These are phyloP conservation scores for Eristalinus sepulchralis DNA, from an alignment of 2,888 invertebrate genomes.

Conservation along the genomic window DNA sequence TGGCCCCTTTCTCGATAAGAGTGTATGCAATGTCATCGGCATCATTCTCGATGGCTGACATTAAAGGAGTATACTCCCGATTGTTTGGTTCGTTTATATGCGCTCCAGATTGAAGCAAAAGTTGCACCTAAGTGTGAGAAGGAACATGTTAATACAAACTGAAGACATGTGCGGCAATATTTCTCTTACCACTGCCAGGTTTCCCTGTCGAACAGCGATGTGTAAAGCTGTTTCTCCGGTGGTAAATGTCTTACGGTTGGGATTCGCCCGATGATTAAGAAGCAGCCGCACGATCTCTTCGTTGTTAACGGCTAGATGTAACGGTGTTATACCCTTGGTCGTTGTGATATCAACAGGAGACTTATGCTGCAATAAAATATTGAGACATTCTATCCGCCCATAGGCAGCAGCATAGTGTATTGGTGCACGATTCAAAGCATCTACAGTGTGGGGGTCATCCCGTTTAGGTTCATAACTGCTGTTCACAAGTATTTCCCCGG, in stretches of 20 bases:
- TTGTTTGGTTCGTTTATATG: constrained; percentile 84
- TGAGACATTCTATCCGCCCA: constrained; percentile 84
- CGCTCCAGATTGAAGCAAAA: constrained; percentile 83
- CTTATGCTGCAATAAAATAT: constrained; percentile 84
- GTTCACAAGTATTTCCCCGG: constrained; percentile 82
- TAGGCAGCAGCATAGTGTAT: constrained; percentile 88
- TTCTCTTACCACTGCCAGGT: constrained; percentile 81
- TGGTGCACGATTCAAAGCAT: constrained; percentile 83
- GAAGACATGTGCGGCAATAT: background rate
- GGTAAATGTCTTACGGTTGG: constrained; percentile 83
- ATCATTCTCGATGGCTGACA: constrained; percentile 76
- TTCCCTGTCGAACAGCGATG: constrained; percentile 84
- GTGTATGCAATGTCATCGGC: constrained; percentile 81
- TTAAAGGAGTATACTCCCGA: constrained; percentile 83
- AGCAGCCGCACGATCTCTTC: constrained; percentile 83
- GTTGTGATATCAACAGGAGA: constrained; percentile 84
- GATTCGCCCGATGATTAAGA: constrained; percentile 83
- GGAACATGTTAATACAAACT: background rate
- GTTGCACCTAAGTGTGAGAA: constrained; percentile 81
- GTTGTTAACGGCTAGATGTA: constrained; percentile 86
- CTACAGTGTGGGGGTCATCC: constrained; percentile 78
- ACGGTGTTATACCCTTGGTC: constrained; percentile 85
- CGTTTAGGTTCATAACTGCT: constrained; percentile 45
- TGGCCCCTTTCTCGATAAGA: constrained; percentile 84
- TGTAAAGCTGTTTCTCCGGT: constrained; percentile 85